Evolutionary conservation across 2,888 invertebrate species (phyloP), one percentile per base, ranked within the genome.

Genomic region (Heteromyza rotundicornis): DNA sequence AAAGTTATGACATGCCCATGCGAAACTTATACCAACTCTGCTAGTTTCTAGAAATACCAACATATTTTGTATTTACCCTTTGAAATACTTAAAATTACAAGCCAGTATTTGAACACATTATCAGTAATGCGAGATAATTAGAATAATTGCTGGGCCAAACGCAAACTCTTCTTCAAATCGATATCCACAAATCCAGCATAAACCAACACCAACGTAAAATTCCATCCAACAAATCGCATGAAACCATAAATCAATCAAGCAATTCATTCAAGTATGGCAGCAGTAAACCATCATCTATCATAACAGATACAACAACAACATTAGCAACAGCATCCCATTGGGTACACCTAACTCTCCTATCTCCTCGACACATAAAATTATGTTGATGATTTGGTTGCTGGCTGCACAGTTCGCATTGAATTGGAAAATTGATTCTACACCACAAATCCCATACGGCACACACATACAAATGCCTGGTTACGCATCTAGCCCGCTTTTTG

Each of bases 321-420:
- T 23, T 16, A 19, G n/a, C 32, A 10, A 32, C 22, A 32, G 1
- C 47, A 3, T 19, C 8, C 3, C 10, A n/a, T 3, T 12, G 10
- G 52, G 53, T 60, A 56, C 59, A 56, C 17, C 35, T 63, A 64
- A 64, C 60, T 57, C 36, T 68, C 62, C n/a, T n/a, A n/a, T n/a
- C 73, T 73, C 73, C 76, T 69, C 70, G 74, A 69, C 73, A 76
- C 69, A 70, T 73, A 65, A 72, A 2, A 52, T 40, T 40, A n/a
- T 40, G 40, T 40, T 40, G 40, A 3, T 40, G 40, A 12, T 40
- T 8, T 14, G 2, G 40, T 40, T 40, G 40, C n/a, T 14, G 8
- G 14, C 14, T 8, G 14, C 14, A 40, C 5, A 40, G 5, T 53
- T 57, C 16, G 57, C 50, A 49, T 49, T 57, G 49, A 49, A 32